A percentile compares a stretch with the other conserved stretches of the same genome.
phyloP scores from a whole-genome alignment of 2,888 invertebrate species.

The Mamestra brassicae region DNA sequence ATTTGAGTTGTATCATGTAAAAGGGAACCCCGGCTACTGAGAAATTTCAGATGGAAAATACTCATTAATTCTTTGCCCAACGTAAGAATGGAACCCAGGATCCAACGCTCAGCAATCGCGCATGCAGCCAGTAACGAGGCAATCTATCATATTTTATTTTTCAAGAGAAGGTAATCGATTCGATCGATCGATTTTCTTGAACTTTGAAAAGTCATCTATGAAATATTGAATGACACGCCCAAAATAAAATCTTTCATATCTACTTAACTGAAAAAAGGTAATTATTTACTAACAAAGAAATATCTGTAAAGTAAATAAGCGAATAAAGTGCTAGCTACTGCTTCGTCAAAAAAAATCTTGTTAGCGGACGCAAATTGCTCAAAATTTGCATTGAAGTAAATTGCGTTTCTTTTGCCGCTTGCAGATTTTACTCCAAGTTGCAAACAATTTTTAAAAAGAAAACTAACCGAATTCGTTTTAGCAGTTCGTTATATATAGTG shows the following conservation, averaged over 20 bases:
- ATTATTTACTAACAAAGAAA: too few relatives aligned
- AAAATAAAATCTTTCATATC: background rate
- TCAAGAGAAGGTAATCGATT: too few relatives aligned
- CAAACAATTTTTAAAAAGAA: background rate
- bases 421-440: slow-evolving; percentile 5
- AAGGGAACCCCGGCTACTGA: too few relatives aligned
- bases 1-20: too few relatives aligned
- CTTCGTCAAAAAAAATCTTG: slow-evolving; percentile 11
- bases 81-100: too few relatives aligned
- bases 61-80: too few relatives aligned
- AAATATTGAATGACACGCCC: background rate
- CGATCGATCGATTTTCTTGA: background rate
- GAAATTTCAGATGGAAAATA: too few relatives aligned
- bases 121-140: too few relatives aligned
- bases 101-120: too few relatives aligned
- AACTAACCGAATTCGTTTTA: too few relatives aligned
- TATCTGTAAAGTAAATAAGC: background rate
- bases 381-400: slow-evolving; percentile 39
- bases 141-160: too few relatives aligned
- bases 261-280: background rate
- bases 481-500: too few relatives aligned
- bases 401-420: slow-evolving; percentile 9
- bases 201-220: background rate
- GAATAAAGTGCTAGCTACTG: background rate
- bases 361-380: slow-evolving; percentile 32